Conservation (phyloP, 2,888 invertebrate genomes). For the Andrena trimmerana region DNA sequence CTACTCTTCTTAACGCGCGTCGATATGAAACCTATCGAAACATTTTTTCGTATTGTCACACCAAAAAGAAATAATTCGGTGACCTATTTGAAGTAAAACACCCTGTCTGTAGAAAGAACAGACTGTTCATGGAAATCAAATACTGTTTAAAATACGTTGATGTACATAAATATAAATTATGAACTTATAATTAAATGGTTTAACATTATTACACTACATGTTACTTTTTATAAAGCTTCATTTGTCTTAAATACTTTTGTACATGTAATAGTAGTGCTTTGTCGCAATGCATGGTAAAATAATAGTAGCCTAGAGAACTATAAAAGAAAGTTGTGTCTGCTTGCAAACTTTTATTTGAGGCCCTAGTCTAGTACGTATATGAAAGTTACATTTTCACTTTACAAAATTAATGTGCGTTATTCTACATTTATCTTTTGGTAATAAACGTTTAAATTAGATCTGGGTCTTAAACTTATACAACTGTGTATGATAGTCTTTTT, state of each 20-base stretch:
- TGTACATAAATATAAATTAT: slow-evolving; percentile 3
- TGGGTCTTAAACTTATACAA: slow-evolving; percentile 30
- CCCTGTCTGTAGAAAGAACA: not conserved
- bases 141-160: not conserved
- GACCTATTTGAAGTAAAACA: too few relatives aligned
- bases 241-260: slow-evolving; percentile 29
- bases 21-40: too few relatives aligned
- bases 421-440: not conserved
- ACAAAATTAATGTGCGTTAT: not conserved
- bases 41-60: too few relatives aligned
- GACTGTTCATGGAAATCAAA: not conserved
- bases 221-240: slow-evolving; percentile 30
- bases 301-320: slow-evolving; percentile 32
- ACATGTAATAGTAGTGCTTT: slow-evolving; percentile 58
- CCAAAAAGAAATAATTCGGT: too few relatives aligned
- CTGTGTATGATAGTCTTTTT: slow-evolving; percentile 4
- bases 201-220: not conserved
- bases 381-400: not conserved
- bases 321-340: slow-evolving; percentile 31
- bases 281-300: slow-evolving; percentile 49
- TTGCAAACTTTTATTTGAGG: slow-evolving; percentile 37
- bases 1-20: too few relatives aligned
- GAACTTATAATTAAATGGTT: slow-evolving; percentile 7
- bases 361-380: slow-evolving; percentile 5
- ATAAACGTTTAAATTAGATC: slow-evolving; percentile 15